Conservation (phyloP, 2,797 vertebrate species). For the Rhinatrema bivittatum region DNA sequence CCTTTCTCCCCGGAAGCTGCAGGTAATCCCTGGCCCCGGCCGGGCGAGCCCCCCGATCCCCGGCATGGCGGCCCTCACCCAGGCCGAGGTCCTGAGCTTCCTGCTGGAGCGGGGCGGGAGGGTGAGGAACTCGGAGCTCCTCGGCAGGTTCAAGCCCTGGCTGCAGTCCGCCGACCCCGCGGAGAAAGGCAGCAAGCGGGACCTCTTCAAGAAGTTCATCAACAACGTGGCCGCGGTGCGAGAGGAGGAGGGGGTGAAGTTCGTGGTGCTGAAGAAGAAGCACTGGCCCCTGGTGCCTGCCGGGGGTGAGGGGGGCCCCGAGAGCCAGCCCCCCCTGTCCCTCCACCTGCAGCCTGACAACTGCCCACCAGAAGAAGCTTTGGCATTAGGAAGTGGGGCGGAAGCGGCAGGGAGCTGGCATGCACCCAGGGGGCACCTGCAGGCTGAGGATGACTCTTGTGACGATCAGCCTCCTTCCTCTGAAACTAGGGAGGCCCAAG, state of each 20-base stretch:
- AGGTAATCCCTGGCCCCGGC: constrained; percentile 20
- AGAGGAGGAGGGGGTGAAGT: constrained; percentile 62
- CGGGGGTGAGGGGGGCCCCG: background rate
- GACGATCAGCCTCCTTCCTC: background rate
- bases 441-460: background rate
- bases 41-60: constrained; percentile 32
- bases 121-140: constrained; percentile 62
- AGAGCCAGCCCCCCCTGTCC: background rate
- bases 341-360: too few relatives aligned
- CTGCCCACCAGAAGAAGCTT: too few relatives aligned
- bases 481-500: constrained; percentile 7
- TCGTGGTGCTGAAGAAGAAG: constrained; percentile 62
- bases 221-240: constrained; percentile 73
- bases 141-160: constrained; percentile 56
- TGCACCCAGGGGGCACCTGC: fast-evolving
- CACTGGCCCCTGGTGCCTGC: constrained; percentile 17
- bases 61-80: constrained; percentile 52
- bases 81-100: constrained; percentile 61
- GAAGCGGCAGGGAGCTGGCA: too few relatives aligned
- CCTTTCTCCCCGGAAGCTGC: constrained; percentile 13
- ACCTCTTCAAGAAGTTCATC: constrained; percentile 73
- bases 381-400: too few relatives aligned
- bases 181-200: constrained; percentile 57
- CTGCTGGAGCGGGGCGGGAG: constrained; percentile 62
- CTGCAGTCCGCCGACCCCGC: constrained; percentile 57